Base-by-base conservation (phyloP, 2,888 invertebrate genomes). In the Rhorus exstirpatorius region DNA sequence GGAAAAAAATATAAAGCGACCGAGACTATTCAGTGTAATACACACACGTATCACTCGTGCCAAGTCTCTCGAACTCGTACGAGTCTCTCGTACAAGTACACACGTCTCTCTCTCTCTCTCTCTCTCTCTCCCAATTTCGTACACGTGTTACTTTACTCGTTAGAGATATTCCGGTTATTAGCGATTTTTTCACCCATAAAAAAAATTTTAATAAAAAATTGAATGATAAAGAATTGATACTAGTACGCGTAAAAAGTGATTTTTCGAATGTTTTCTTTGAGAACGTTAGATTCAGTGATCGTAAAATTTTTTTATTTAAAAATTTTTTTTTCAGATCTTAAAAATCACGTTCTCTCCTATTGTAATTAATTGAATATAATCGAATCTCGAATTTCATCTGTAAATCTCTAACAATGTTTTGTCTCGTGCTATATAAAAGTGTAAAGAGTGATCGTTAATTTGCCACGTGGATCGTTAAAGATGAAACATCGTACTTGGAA, bases 1-100 rank as follows among this genome's bases (percentile, higher is more conserved):
- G 35, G 41, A 21, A 53, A 53, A 53, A 53, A 53, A 10, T 10
- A 53, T 6, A 24, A 8, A 35, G 26, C 68, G 58, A 41, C 41
- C 55, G 78, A 74, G 74, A 68, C 78, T 55, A 55, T 55, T 77
- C 55, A 55, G 65, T 77, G 78, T 74, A 74, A 70, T 63, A 53
- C 46, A 68, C 55, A 72, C 74, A 74, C 74, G 60, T 26, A 70
- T 68, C 65, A 76, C 67, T 72, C 71, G 76, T 51, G 61, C 41
- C 68, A 38, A 61, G 81, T 79, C 53, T 65, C 70, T 51, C 81
- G 76, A 65, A 49, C 71, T 81, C 71, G 65, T 41, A 67, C 51
- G 75, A 79, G 78, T 71, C 38, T 19, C 60, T 41, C 65, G 31
- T 21, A 65, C 65, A 55, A 60, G 31, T 49, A 35, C 67, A 61